Evolutionary conservation across 1,140 invertebrate genomes (phyloP).

Genomic region (Ericerus pela): DNA sequence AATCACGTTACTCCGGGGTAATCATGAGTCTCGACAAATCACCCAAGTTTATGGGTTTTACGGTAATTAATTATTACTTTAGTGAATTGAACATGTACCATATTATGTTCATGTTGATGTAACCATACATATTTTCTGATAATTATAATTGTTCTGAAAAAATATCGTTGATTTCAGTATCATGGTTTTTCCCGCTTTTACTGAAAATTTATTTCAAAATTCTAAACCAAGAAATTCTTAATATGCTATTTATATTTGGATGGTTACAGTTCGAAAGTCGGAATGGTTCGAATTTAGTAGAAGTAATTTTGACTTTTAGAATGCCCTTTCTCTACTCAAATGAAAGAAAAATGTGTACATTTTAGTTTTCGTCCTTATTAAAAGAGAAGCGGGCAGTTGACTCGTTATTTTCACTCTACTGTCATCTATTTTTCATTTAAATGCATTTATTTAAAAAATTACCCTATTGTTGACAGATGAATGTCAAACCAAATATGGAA

Average conservation of each 20-base stretch:
- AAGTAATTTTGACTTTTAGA: background rate
- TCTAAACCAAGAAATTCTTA: no score
- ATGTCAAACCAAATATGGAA: constrained; percentile 97
- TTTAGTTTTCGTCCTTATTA: background rate
- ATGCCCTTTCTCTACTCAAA: background rate
- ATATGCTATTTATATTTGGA: no score
- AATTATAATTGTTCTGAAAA: no score
- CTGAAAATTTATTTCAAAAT: no score
- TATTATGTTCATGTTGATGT: no score
- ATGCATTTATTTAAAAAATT: background rate
- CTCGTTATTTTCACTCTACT: background rate
- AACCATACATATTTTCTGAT: no score
- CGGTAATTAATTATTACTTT: constrained; percentile 36
- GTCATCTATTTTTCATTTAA: background rate
- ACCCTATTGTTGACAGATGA: constrained; percentile 54
- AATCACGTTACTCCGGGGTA: constrained; percentile 85
- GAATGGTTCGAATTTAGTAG: background rate
- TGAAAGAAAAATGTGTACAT: background rate
- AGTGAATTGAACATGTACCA: background rate
- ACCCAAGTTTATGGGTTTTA: constrained; percentile 99
- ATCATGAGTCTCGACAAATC: constrained; percentile 96
- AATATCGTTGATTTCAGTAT: background rate
- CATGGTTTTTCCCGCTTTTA: background rate
- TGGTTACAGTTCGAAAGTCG: no score
- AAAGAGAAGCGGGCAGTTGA: background rate